A percentile compares a stretch with the other conserved stretches of the same genome.
These are phyloP conservation scores for Tetrapedia diversipes DNA, from an alignment of 2,888 invertebrate species.

Conservation along the genomic window DNA sequence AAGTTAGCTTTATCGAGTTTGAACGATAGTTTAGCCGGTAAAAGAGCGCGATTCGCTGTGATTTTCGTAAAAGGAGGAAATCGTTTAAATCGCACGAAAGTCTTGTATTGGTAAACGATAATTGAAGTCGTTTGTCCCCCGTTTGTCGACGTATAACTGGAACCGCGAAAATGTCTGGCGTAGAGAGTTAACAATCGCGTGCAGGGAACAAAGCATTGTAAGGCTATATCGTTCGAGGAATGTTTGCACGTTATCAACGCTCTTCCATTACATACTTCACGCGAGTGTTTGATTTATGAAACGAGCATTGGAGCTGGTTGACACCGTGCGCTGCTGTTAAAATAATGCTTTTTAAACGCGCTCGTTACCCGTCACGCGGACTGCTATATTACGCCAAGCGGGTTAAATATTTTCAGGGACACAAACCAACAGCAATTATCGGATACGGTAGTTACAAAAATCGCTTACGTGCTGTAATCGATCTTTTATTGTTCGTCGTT, in stretches of 20 bases:
- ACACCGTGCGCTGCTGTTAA: constrained; percentile 15
- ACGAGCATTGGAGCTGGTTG: constrained; percentile 48
- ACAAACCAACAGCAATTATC: not conserved
- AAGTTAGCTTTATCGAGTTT: too few species aligned
- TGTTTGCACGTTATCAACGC: constrained; percentile 57
- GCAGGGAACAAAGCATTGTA: constrained; percentile 20
- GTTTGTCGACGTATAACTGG: not conserved
- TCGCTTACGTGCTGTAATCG: too few species aligned
- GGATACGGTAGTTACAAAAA: too few species aligned
- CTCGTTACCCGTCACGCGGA: not conserved
- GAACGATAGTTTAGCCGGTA: too few species aligned
- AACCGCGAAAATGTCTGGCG: constrained; percentile 25
- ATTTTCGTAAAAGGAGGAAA: too few species aligned
- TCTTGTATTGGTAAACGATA: not conserved
- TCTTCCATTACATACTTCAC: constrained; percentile 50
- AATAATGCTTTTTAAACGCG: constrained; percentile 33
- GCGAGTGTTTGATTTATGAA: constrained; percentile 59
- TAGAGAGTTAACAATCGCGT: constrained; percentile 49
- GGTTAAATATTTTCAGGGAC: constrained; percentile 9
- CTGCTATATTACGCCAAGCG: not conserved
- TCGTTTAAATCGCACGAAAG: not conserved
- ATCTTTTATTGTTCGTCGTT: too few species aligned
- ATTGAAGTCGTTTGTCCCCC: not conserved
- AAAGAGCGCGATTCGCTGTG: too few species aligned
- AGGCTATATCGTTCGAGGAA: constrained; percentile 41